Conservation (phyloP, 2,113 vertebrate species). For the Neodontobutis hainanensis region DNA sequence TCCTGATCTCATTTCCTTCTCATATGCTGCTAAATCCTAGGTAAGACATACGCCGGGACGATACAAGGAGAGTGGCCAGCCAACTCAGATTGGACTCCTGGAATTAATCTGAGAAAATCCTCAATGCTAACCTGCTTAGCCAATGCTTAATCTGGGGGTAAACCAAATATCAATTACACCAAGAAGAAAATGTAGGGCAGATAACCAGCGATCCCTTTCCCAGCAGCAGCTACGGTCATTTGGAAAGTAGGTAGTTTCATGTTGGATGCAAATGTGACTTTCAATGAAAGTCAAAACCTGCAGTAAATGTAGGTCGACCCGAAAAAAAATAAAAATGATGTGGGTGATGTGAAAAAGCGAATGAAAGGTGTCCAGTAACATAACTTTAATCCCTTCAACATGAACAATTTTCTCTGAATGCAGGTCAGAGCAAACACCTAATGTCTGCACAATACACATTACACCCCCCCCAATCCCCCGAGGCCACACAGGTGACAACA, state of each 20-base stretch:
- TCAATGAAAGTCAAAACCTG: slow-evolving; percentile 1
- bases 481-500: slow-evolving; percentile 52
- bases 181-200: slow-evolving; percentile 60
- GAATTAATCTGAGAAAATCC: slow-evolving; percentile 77
- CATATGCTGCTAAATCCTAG: slow-evolving; percentile 74
- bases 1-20: slow-evolving; percentile 70
- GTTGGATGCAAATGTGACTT: slow-evolving; percentile 18
- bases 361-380: slow-evolving; percentile 24
- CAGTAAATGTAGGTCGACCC: neutral
- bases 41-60: slow-evolving; percentile 56
- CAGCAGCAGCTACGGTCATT: slow-evolving; percentile 40
- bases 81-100: slow-evolving; percentile 58
- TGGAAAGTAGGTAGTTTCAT: slow-evolving; percentile 32
- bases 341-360: slow-evolving; percentile 9
- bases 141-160: slow-evolving; percentile 62
- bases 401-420: slow-evolving; percentile 50
- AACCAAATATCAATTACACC: slow-evolving; percentile 72
- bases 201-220: slow-evolving; percentile 44
- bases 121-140: slow-evolving; percentile 68
- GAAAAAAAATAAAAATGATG: neutral
- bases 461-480: slow-evolving; percentile 32
- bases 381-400: slow-evolving; percentile 52
- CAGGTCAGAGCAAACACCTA: slow-evolving; percentile 53
- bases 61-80: slow-evolving; percentile 35
- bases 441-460: slow-evolving; percentile 47